Base-by-base conservation (phyloP, 1,140 invertebrate species). In the Fragariocoptes setiger region DNA sequence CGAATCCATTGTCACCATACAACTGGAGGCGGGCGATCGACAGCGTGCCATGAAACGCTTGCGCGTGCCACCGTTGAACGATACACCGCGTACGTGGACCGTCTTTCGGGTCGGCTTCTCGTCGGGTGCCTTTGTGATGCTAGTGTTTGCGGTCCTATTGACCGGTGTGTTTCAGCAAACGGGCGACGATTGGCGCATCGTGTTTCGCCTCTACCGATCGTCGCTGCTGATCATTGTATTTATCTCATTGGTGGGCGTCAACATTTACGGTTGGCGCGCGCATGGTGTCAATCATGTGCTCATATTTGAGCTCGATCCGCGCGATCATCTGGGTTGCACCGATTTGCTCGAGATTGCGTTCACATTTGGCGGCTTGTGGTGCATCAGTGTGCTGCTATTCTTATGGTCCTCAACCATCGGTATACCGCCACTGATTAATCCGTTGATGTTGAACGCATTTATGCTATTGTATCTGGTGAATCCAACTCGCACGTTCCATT, bases 251-350 rank as follows among this genome's bases (percentile, higher is more conserved):
- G 82, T 94, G 53, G 88, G 88, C 16, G 71, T 95, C 14, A 97
- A 99, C 54, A 86, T 68, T 37, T 92, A 92, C 57, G 85, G 85
- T 15, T 97, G 88, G 88, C 64, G 85, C 47, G 80, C 78, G 4
- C 86, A 83, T 0, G 90, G 90, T 13, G 88, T 97, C 4, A 99
- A 99, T 63, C 90, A 99, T 57, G 88, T 97, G 0, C 65, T 97
- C 0, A 97, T 99, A 49, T 97, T 97, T 56, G 90, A 95, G 56
- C 62, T 97, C 38, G 86, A 97, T 60, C 90, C 90, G 0, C 63
- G 90, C 40, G 86, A 92, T 60, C 88, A 97, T 63, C 60, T 71
- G 4, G 63, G 83, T 0, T 85, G 94, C 52, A 85, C 92, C 52
- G 76, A 94, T 59, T 62, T 97, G 2, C 83, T 95, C 68, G 86